A percentile compares a stretch with the other conserved stretches of the same genome.
phyloP scores from a whole-genome alignment of 1,140 invertebrate genomes.

The Gryon sp. region DNA sequence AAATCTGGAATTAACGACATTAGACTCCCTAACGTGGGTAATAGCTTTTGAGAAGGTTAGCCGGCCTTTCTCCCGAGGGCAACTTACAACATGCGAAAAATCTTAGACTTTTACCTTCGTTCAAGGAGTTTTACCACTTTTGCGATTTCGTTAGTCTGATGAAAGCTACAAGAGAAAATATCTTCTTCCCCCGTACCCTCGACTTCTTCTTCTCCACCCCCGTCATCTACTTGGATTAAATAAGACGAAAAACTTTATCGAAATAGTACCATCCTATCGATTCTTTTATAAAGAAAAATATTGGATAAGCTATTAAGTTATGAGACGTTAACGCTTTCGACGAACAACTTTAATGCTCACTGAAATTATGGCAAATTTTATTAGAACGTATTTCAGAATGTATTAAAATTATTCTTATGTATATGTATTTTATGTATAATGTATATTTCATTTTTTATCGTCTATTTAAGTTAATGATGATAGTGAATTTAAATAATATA shows the following conservation, averaged over 20 bases:
- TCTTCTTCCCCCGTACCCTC: not conserved
- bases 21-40: conserved; percentile 52
- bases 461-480: too few relatives aligned
- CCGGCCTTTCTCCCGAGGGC: conserved; percentile 32
- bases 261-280: not conserved
- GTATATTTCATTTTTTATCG: too few relatives aligned
- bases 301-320: conserved; percentile 16
- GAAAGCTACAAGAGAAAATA: conserved; percentile 16
- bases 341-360: too few relatives aligned
- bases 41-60: conserved; percentile 54
- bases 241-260: conserved; percentile 28
- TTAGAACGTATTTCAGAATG: too few relatives aligned
- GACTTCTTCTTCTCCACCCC: too few relatives aligned
- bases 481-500: too few relatives aligned
- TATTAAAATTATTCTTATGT: too few relatives aligned
- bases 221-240: conserved; percentile 9
- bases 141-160: conserved; percentile 28
- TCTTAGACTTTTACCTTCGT: conserved; percentile 46
- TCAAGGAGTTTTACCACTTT: conserved; percentile 43
- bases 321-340: conserved; percentile 17
- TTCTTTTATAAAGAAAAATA: not conserved
- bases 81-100: conserved; percentile 42
- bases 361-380: too few relatives aligned
- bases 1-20: conserved; percentile 58
- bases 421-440: too few relatives aligned